Base-by-base conservation (phyloP, 2,888 invertebrate genomes). In the Calameuta filiformis region DNA sequence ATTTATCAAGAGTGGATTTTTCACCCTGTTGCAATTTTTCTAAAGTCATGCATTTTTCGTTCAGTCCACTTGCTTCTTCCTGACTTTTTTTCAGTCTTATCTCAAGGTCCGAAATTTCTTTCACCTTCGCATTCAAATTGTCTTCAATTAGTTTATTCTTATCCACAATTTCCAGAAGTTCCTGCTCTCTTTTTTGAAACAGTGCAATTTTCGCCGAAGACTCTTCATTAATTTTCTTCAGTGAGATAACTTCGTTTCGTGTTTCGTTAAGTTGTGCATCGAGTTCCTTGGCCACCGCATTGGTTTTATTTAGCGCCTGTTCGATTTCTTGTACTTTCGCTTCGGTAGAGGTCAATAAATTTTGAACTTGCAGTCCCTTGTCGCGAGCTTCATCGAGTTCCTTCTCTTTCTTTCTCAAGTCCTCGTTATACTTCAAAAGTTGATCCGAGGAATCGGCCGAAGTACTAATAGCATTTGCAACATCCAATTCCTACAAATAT, bases 391-490 rank as follows among this genome's bases (percentile, higher is more conserved):
- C 87, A 33, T 91, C 91, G 3, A 92, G 80, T 78, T 92, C 91
- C 74, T 89, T 91, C 80, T 92, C 92, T 77, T 89, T 91, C 71
- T 85, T 83, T 40, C 88, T 83, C 68, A 90, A 81, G 37, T 92
- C 91, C 75, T 90, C 89, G 69, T 90, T 92, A 76, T 92, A 89
- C 76, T 91, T 91, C 23, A 85, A 83, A n/a, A 92, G 84, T 77
- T 92, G 91, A 35, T 90, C 88, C 1, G 92, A 92, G 1, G 94
- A 94, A 87, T 95, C 94, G 4, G 94, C 93, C 0, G 95, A 93
- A 81, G 94, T 93, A 73, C 93, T 94, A 75, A 94, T 93, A n/a
- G 95, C 88, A 86, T 92, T 93, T 76, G 93, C 91, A 80, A 95
- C 93, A 87, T 95, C 94, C 9, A 92, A 87, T 90, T 95, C 94